phyloP scores from a whole-genome alignment of 1,140 invertebrate species.

The Achatina immaculata region DNA sequence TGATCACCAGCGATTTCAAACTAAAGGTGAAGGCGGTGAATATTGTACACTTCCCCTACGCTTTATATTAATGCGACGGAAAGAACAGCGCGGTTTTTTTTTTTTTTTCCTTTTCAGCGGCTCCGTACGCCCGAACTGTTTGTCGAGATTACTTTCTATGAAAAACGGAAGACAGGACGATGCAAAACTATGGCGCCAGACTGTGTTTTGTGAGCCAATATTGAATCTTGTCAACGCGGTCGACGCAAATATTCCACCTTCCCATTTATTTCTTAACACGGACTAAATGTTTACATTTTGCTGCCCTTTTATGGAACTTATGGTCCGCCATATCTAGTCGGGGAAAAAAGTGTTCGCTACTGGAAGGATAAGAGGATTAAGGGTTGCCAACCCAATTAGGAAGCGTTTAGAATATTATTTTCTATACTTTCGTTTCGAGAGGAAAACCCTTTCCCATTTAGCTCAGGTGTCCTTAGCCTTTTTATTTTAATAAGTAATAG shows the following conservation, averaged over 20 bases:
- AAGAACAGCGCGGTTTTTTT: neutral
- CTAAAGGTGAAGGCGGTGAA: neutral
- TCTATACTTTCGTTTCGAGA: neutral
- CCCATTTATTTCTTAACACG: slow-evolving; percentile 24
- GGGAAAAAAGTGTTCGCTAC: neutral
- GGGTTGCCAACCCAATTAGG: neutral
- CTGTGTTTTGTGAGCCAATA: slow-evolving; percentile 24
- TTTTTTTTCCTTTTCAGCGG: neutral
- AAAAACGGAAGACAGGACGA: neutral
- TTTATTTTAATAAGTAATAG: too few species aligned
- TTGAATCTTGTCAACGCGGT: slow-evolving; percentile 10
- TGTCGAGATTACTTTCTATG: neutral
- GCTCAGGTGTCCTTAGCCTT: neutral
- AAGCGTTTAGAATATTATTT: neutral
- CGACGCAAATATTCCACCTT: neutral
- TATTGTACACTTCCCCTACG: neutral
- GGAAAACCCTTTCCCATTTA: neutral
- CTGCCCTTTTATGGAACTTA: neutral
- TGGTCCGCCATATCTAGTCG: neutral
- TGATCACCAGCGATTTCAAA: neutral
- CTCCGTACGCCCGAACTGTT: neutral
- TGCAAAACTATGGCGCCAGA: slow-evolving; percentile 22
- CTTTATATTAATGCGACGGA: neutral
- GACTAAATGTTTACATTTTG: neutral
- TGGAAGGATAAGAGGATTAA: neutral